Evolutionary conservation across 2,797 vertebrate species (phyloP).

Genomic region (Pagetopsis macropterus): DNA sequence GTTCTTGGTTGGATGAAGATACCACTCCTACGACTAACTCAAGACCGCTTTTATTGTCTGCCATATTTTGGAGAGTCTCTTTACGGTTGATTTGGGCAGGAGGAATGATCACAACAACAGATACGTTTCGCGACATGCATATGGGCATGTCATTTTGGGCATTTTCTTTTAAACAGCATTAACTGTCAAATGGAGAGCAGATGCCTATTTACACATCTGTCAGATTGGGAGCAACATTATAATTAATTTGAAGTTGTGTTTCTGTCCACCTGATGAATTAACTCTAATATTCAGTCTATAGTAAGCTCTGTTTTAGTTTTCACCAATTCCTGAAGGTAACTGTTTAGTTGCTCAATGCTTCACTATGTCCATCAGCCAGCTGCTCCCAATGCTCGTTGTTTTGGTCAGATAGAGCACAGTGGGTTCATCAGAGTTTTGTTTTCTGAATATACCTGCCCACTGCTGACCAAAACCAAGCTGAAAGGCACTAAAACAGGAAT

Average conservation of each 20-base stretch:
- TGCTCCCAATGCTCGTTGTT: too few relatives aligned
- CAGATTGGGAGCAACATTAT: neutral
- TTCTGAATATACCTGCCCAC: neutral
- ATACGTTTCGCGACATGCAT: neutral
- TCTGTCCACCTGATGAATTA: too few relatives aligned
- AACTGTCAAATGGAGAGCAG: neutral
- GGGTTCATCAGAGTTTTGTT: neutral
- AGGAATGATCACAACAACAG: neutral
- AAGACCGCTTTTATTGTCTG: neutral
- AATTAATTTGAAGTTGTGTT: too few relatives aligned
- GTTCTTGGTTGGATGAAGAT: slow-evolving; percentile 3
- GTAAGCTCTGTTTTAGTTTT: too few relatives aligned
- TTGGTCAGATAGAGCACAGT: neutral
- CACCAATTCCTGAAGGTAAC: too few relatives aligned
- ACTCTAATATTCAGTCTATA: too few relatives aligned
- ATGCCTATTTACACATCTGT: neutral
- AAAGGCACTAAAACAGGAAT: neutral
- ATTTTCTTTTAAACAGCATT: neutral
- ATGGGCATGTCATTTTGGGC: too few relatives aligned
- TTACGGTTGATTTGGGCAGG: neutral
- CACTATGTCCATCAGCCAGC: neutral
- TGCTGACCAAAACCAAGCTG: neutral
- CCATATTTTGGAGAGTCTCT: neutral
- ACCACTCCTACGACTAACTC: neutral
- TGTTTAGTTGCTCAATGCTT: slow-evolving; percentile 1